Conservation (phyloP, 2,888 invertebrate genomes). For the Patella depressa region DNA sequence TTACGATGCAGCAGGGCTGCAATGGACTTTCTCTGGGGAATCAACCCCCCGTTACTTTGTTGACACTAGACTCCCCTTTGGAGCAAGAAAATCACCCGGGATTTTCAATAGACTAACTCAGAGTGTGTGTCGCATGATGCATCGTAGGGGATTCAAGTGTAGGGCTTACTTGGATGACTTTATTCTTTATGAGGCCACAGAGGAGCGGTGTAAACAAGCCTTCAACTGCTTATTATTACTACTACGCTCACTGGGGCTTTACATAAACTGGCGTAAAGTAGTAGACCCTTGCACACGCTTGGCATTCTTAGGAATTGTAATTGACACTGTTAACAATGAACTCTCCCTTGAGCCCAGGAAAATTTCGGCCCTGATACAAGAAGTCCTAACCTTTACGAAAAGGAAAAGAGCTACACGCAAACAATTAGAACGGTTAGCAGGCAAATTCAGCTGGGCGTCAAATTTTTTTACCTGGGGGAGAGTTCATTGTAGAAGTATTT, state of each 20-base stretch:
- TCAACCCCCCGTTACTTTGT: neutral
- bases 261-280: neutral
- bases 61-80: neutral
- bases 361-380: no score
- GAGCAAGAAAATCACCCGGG: neutral
- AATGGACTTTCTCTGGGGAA: conserved; percentile 1
- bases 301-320: neutral
- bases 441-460: no score
- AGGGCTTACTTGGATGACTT: neutral
- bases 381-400: no score
- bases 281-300: neutral
- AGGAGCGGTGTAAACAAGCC: neutral
- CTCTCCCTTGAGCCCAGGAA: no score
- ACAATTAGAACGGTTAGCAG: no score
- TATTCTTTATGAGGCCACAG: neutral
- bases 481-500: no score
- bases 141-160: neutral
- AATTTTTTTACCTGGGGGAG: no score
- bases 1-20: neutral
- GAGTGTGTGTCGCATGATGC: neutral
- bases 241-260: neutral
- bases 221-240: neutral
- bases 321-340: neutral
- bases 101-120: neutral
- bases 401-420: no score